Percentiles rank a stretch among this genome's conserved stretches.
Evolutionary conservation across 2,113 vertebrate species (phyloP).

Genomic region (Merops nubicus): DNA sequence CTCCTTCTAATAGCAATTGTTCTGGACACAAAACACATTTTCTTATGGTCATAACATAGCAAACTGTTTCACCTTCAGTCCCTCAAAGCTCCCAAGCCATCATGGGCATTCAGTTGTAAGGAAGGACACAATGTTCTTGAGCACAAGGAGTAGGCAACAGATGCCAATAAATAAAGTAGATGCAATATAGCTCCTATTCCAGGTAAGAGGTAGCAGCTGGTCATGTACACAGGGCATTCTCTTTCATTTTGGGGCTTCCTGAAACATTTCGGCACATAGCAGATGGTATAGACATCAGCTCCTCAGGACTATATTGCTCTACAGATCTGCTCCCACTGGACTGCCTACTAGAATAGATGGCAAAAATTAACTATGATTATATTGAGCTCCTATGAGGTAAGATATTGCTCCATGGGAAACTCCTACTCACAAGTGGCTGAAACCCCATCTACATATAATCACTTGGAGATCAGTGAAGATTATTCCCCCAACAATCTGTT

Average conservation of each 20-base stretch:
- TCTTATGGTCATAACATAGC: background rate
- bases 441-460: background rate
- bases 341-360: background rate
- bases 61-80: background rate
- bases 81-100: background rate
- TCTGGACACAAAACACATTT: background rate
- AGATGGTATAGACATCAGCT: rapidly evolving
- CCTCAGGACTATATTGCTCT: background rate
- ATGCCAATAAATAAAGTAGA: conserved; percentile 2
- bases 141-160: background rate
- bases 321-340: background rate
- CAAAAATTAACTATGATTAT: background rate
- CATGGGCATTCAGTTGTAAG: background rate
- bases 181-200: background rate
- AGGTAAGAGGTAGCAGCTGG: background rate
- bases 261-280: background rate
- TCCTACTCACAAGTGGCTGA: background rate
- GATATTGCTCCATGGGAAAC: background rate
- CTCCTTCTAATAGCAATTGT: background rate
- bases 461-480: background rate
- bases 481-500: background rate
- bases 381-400: background rate
- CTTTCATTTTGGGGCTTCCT: background rate
- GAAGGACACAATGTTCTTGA: background rate
- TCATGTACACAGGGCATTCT: background rate